Evolutionary conservation across 2,113 vertebrate genomes (phyloP), one percentile per base, ranked within the genome.

Genomic region (Sorex araneus): DNA sequence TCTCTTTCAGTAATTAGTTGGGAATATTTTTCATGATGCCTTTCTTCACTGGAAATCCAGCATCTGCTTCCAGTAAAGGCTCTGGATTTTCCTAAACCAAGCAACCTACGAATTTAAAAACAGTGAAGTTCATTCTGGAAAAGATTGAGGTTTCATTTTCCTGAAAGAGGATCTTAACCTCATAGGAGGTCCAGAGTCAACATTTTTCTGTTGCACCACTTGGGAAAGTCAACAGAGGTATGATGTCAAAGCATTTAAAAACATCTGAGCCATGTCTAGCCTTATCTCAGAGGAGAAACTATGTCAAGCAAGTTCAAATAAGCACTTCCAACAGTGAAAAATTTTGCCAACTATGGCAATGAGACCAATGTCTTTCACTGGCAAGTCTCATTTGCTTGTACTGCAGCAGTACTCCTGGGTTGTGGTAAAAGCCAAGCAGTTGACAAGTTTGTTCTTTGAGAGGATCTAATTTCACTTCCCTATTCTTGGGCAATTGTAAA

Each of bases 41-140:
- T 60, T 6, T 27, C 73, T 88, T 45, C 71, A 50, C 50, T 64
- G 34, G n/a, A 25, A 90, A 47, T 28, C n/a, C 45, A 54, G 54
- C 18, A 85, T 13, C 63, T 67, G 6, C 45, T 50, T 67, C 79
- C 34, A 91, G 87, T 66, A 71, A 64, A 92, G 83, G 1, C 18
- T 82, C 40, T 36, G 54, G 69, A 19, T 90, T 88, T 77, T 28
- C 89, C 21, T 87, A 45, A 91, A 84, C 63, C 36, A 69, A 92
- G 45, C 1, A 45, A 57, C 8, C 23, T 70, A 45, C 40, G 70
- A 10, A 32, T 74, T 23, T 82, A 12, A 71, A 74, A 57, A 92
- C 23, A 79, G 16, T 23, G 3, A 70, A 3, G 78, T n/a, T 27
- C 64, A 76, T 47, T 7, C 23, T 40, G 81, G 7, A 23, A 30